These are phyloP conservation scores for Knipowitschia caucasica DNA, from an alignment of 2,797 vertebrate species.

Conservation along the genomic window DNA sequence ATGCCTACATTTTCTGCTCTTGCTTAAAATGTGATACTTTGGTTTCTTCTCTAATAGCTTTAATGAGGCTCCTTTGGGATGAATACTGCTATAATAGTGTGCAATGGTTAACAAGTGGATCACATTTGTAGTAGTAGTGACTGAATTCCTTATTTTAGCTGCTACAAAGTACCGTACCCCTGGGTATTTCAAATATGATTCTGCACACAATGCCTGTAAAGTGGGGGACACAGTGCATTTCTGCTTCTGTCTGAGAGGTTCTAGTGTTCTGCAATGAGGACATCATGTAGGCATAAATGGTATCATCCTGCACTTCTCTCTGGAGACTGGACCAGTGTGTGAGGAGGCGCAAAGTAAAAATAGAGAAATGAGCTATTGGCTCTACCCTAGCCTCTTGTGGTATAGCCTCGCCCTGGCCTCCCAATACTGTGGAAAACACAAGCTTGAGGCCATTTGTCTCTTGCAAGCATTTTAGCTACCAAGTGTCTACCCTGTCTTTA, in stretches of 20 bases:
- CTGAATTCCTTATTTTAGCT: background rate
- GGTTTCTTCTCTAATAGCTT: background rate
- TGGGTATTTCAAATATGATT: slow-evolving; percentile 14
- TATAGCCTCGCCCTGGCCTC: slow-evolving; percentile 31
- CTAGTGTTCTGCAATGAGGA: slow-evolving; percentile 30
- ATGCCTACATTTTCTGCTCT: background rate
- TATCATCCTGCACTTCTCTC: slow-evolving; percentile 25
- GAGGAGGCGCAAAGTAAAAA: slow-evolving; percentile 50
- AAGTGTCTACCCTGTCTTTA: slow-evolving; percentile 36
- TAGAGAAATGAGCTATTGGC: slow-evolving; percentile 40
- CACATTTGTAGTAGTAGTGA: background rate
- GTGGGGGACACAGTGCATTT: slow-evolving; percentile 2
- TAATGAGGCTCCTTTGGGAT: background rate
- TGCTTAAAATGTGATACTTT: background rate
- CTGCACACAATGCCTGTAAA: background rate
- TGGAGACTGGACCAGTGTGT: slow-evolving; percentile 30
- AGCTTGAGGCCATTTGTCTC: slow-evolving; percentile 35
- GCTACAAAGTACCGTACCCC: background rate
- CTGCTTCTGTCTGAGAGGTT: slow-evolving; percentile 17
- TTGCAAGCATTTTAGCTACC: slow-evolving; percentile 19
- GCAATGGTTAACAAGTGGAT: background rate
- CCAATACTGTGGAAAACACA: slow-evolving; percentile 27
- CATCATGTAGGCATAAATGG: slow-evolving; percentile 27
- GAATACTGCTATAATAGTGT: background rate
- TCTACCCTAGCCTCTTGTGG: slow-evolving; percentile 38